These are phyloP conservation scores for Apistogramma diplotaenia DNA, from an alignment of 2,113 vertebrate species.

Conservation along the genomic window DNA sequence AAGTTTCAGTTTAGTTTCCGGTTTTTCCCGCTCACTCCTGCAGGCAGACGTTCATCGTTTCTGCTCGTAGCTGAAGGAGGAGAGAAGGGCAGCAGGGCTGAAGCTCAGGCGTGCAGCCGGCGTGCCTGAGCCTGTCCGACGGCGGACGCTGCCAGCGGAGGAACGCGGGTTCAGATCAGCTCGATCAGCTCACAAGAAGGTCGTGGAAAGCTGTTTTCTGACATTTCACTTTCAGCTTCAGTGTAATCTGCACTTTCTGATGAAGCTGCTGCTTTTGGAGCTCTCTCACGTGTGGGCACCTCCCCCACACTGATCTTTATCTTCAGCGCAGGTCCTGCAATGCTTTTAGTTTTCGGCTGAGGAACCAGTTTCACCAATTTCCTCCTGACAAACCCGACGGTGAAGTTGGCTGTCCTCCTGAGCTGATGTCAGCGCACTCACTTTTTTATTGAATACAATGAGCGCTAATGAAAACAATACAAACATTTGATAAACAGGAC, in stretches of 20 bases:
- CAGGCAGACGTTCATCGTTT: not conserved
- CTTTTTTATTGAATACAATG: not conserved
- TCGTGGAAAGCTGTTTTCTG: too few relatives aligned
- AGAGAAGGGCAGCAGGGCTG: not conserved
- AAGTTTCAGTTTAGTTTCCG: not conserved
- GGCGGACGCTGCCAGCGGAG: not conserved
- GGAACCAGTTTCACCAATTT: not conserved
- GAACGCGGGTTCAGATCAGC: not conserved
- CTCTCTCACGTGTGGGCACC: not conserved
- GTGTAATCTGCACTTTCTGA: not conserved
- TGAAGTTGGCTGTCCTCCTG: not conserved
- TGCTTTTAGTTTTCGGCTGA: not conserved
- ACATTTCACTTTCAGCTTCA: not conserved
- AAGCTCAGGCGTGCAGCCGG: not conserved
- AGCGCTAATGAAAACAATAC: too few relatives aligned
- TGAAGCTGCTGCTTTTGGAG: not conserved
- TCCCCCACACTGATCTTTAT: not conserved
- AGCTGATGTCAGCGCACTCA: not conserved
- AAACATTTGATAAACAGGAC: too few relatives aligned
- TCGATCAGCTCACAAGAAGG: too few relatives aligned
- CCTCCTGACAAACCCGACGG: not conserved
- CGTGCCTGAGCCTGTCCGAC: constrained; percentile 4
- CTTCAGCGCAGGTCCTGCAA: not conserved
- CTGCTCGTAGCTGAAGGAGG: not conserved
- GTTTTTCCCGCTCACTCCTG: not conserved